Evolutionary conservation across 2,888 invertebrate genomes (phyloP).

Genomic region (Drosophila kambysellisi): DNA sequence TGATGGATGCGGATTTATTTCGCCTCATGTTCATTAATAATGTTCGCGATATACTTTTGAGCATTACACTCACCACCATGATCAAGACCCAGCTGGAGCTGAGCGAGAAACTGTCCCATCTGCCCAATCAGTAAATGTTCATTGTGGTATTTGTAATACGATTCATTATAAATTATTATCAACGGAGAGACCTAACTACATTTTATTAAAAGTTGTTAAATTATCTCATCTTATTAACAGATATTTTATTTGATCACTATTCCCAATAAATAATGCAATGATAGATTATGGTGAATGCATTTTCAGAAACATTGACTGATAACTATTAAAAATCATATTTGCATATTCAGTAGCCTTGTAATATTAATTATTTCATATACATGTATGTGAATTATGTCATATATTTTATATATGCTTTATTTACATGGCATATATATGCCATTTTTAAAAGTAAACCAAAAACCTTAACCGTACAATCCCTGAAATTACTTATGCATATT

Average conservation of each 20-base stretch:
- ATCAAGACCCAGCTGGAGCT: constrained; percentile 60
- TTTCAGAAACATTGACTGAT: not conserved
- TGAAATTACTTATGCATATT: not conserved
- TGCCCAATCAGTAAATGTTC: constrained; percentile 35
- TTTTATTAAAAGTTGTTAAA: not conserved
- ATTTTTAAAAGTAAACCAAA: not conserved
- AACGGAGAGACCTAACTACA: too few relatives aligned
- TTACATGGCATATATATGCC: not conserved
- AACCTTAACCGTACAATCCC: not conserved
- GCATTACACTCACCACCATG: constrained; percentile 55
- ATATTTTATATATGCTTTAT: not conserved
- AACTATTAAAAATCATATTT: not conserved
- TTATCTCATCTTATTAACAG: not conserved
- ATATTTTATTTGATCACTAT: not conserved
- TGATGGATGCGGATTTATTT: constrained; percentile 59
- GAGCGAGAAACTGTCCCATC: constrained; percentile 53
- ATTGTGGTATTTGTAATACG: not conserved
- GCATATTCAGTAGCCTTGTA: not conserved
- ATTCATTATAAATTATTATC: not conserved
- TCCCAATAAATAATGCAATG: not conserved
- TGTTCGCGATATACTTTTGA: constrained; percentile 45
- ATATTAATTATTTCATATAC: not conserved
- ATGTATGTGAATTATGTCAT: not conserved
- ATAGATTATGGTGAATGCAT: too few relatives aligned
- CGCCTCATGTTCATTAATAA: constrained; percentile 50